A percentile compares a stretch with the other conserved stretches of the same genome.
Conservation (phyloP, 2,797 vertebrate genomes). For the Lepilemur ruficaudatus region DNA sequence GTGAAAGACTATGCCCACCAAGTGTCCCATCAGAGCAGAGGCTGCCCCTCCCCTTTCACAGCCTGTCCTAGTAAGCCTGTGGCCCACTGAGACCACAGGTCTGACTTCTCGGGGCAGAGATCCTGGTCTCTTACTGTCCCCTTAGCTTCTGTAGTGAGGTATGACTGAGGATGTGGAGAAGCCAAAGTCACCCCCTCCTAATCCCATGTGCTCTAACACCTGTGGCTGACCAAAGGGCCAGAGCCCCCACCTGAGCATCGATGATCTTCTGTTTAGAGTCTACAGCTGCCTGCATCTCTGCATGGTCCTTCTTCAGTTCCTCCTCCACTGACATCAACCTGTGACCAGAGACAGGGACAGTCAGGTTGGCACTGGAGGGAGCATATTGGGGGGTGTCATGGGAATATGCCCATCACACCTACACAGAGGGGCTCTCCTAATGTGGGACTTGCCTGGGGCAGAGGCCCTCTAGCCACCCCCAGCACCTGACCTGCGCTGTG, state of each 20-base stretch:
- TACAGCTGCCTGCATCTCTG: constrained; percentile 98
- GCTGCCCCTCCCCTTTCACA: background rate
- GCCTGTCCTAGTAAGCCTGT: background rate
- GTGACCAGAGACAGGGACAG: constrained; percentile 18
- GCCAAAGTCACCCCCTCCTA: background rate
- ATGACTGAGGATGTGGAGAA: background rate
- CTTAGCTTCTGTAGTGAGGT: background rate
- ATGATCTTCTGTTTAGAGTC: constrained; percentile 99
- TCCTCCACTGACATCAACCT: constrained; percentile 99
- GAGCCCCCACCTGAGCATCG: constrained; percentile 92
- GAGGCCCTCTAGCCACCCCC: background rate
- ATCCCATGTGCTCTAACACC: background rate
- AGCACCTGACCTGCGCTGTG: background rate
- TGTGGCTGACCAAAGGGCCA: background rate
- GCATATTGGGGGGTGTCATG: too few relatives aligned
- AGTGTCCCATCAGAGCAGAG: background rate
- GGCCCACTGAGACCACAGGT: background rate
- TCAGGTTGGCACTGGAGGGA: background rate
- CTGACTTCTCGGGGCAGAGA: background rate
- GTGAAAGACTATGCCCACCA: background rate
- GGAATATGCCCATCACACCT: background rate
- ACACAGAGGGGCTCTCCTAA: background rate
- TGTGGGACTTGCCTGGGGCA: background rate
- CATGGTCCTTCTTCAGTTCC: constrained; percentile 97
- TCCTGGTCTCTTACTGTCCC: background rate